phyloP scores from a whole-genome alignment of 2,888 invertebrate genomes.

The Herminia tarsipennalis region DNA sequence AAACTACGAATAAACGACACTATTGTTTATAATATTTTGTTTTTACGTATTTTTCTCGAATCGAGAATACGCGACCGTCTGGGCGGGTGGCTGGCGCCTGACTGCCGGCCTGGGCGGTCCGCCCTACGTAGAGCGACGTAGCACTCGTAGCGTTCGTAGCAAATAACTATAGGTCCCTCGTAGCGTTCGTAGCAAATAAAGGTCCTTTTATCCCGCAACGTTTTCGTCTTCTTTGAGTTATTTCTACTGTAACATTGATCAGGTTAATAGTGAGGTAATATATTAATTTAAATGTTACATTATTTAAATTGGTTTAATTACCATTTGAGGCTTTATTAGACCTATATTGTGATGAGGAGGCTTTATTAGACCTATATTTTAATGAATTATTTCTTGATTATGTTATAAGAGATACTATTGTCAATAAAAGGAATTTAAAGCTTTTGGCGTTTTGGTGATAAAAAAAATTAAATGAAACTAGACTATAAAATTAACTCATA shows the following conservation, averaged over 20 bases:
- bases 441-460: no score
- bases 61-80: constrained; percentile 37
- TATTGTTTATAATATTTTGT: constrained; percentile 33
- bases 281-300: neutral
- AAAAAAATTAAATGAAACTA: no score
- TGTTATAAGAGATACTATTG: no score
- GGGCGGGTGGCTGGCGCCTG: constrained; percentile 50
- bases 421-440: no score
- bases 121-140: constrained; percentile 23
- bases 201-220: constrained; percentile 40
- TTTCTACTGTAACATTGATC: constrained; percentile 19
- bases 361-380: no score
- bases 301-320: no score
- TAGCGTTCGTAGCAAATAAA: constrained; percentile 26
- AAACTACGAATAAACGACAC: constrained; percentile 20
- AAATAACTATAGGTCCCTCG: constrained; percentile 38
- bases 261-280: neutral
- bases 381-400: no score
- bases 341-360: no score
- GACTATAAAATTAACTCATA: no score
- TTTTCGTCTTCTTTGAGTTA: constrained; percentile 33
- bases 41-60: constrained; percentile 28
- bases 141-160: constrained; percentile 15
- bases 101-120: constrained; percentile 53
- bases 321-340: no score